Percentiles rank a stretch among this genome's conserved stretches.
Conservation (phyloP, 2,113 vertebrate species). For the Struthidea cinerea region DNA sequence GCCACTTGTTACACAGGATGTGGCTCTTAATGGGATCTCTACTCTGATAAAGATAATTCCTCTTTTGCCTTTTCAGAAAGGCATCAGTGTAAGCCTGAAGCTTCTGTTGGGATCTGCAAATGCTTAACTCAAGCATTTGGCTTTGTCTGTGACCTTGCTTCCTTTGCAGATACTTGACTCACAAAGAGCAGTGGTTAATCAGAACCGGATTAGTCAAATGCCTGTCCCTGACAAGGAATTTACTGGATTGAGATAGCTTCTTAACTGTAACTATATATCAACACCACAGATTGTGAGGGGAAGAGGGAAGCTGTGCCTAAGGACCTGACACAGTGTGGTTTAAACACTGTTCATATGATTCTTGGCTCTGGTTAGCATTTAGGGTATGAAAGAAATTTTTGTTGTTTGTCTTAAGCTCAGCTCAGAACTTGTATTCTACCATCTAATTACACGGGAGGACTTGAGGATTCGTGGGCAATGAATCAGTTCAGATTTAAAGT, state of each 20-base stretch:
- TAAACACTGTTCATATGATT: not conserved
- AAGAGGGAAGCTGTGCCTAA: not conserved
- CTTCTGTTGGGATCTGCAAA: not conserved
- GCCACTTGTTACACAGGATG: not conserved
- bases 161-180: slow-evolving; percentile 17
- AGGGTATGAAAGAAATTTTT: not conserved
- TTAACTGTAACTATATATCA: not conserved
- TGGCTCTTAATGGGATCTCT: not conserved
- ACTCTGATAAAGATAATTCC: not conserved
- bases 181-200: slow-evolving; percentile 19
- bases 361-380: not conserved
- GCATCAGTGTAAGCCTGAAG: not conserved
- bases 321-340: not conserved
- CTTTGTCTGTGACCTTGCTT: slow-evolving; percentile 52
- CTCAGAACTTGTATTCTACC: not conserved
- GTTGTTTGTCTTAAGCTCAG: not conserved
- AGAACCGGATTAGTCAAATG: slow-evolving; percentile 37
- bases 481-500: not conserved
- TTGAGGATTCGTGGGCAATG: not conserved
- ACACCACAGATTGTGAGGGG: not conserved
- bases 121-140: not conserved
- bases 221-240: slow-evolving; percentile 51
- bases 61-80: not conserved
- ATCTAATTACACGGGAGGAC: not conserved
- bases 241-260: slow-evolving; percentile 9